Evolutionary conservation across 2,113 vertebrate species (phyloP), one percentile per base, ranked within the genome.

Genomic region (Catagonus wagneri): DNA sequence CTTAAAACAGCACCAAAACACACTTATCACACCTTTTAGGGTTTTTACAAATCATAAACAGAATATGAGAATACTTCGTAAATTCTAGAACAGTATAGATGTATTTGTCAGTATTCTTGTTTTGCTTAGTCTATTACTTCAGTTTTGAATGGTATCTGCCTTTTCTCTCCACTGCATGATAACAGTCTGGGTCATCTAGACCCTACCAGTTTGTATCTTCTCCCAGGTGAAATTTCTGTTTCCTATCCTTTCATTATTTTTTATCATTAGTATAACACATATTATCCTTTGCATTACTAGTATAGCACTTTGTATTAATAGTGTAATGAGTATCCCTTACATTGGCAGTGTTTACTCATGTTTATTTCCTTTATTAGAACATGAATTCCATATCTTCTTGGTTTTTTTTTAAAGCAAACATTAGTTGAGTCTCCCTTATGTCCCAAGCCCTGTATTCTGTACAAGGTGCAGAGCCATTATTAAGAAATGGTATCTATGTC

Each of bases 281-380:
- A 8, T 60, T 71, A 39, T n/a, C 29, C 9, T 86, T 92, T 89
- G 36, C 90, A 19, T 90, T 88, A 50, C 29, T 52, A 69, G 25
- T 20, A 2, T 80, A 80, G 15, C 74, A 92, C 54, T 71, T 78
- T 81, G 32, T 44, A 34, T 96, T 44, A 34, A 68, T 6, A 86
- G 13, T 75, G 12, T 96, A 90, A 89, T 16, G 3, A n/a, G 4
- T 36, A 79, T 56, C 2, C 22, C 11, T n/a, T 54, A 2, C 75
- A 7, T 11, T 72, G 19, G 44, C 83, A n/a, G 79, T 85, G 10
- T 90, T 52, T 90, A 34, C 15, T 50, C 22, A 22, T 63, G 12
- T 50, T 83, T 90, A 5, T 71, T 96, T 94, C 94, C n/a, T 96
- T 96, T 60, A 58, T 25, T 85, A 69, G 44, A 36, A 74, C 3